These are phyloP conservation scores for Anniella stebbinsi DNA, from an alignment of 2,797 vertebrate genomes.

Conservation along the genomic window DNA sequence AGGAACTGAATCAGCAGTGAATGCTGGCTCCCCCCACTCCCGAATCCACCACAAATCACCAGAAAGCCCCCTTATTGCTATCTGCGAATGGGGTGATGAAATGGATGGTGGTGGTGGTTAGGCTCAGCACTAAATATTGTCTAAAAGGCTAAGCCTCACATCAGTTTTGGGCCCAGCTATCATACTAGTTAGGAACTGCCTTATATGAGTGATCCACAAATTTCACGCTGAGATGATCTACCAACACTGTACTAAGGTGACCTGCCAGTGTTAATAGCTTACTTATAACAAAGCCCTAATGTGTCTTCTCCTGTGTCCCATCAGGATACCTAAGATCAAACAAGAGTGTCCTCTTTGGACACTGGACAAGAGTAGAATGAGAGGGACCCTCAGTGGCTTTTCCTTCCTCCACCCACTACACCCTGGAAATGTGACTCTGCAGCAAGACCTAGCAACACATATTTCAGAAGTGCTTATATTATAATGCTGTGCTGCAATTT, in stretches of 20 bases:
- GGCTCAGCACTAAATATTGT: not conserved
- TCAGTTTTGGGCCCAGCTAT: not conserved
- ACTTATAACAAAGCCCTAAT: not conserved
- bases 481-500: no score
- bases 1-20: not conserved
- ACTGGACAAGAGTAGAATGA: not conserved
- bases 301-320: not conserved
- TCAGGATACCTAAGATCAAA: not conserved
- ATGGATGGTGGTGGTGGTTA: not conserved
- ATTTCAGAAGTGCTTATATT: not conserved
- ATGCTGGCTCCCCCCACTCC: not conserved
- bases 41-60: not conserved
- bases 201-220: not conserved
- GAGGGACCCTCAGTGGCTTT: not conserved
- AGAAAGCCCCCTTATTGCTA: no score
- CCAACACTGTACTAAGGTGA: not conserved
- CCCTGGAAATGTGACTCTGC: not conserved
- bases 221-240: not conserved
- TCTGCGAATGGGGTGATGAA: not conserved
- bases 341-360: not conserved
- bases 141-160: not conserved
- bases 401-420: not conserved
- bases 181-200: not conserved
- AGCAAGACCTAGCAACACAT: not conserved
- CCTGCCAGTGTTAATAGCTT: not conserved